Evolutionary conservation across 1,140 invertebrate genomes (phyloP), one percentile per base, ranked within the genome.

Genomic region (Octopus bimaculoides): DNA sequence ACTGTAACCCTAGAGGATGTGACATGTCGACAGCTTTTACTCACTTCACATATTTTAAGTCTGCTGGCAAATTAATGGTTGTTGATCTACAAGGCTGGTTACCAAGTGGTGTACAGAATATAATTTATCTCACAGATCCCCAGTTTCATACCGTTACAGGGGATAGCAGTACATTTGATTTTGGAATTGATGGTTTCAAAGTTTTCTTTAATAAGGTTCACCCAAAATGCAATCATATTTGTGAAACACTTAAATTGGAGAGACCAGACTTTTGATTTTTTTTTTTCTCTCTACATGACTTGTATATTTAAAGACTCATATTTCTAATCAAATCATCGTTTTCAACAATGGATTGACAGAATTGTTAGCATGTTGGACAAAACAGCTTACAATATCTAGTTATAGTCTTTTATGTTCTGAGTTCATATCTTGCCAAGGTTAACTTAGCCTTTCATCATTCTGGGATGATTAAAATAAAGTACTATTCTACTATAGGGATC

Each of bases 51-150:
- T 78, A 82, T 56, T 20, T 73, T 41, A n/a, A 77, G 61, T 82
- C 82, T 3, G 20, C 75, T 8, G 81, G 81, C 54, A 54, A 74
- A n/a, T 54, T 82, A 52, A 82, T 84, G 83, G 77, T 84, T 52
- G 79, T 80, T 52, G 83, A 84, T 61, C 53, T 84, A 5, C 83
- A 84, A 53, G 83, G 83, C 8, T 84, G 83, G 83, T 69, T 82
- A 76, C 83, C 83, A 2, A 20, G 14, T 4, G 80, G 81, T 10
- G 52, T 54, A 9, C 80, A 69, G 52, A 80, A 79, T 14, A 74
- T 82, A 17, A 79, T 84, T 66, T 82, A 81, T 69, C 66, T 84
- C 17, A 84, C 83, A 0, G 83, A 84, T 55, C 83, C 83, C 26
- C 80, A 78, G 17, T 80, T 84, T 77, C 78, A 84, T 77, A 82